Evolutionary conservation across 2,797 vertebrate genomes (phyloP).

Genomic region (Poecilia picta): DNA sequence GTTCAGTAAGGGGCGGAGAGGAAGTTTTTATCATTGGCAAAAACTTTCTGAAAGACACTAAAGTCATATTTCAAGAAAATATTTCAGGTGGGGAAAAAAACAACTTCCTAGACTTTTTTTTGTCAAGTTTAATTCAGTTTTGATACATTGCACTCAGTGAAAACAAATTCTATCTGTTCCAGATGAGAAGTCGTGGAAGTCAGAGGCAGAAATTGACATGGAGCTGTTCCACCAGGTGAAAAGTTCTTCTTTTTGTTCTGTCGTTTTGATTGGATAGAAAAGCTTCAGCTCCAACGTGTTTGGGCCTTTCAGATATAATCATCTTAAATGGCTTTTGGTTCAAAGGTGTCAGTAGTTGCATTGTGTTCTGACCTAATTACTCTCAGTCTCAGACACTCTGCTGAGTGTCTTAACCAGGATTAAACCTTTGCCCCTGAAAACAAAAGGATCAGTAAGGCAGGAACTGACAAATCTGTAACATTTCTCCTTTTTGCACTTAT

Average conservation of each 20-base stretch:
- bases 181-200: slow-evolving; percentile 98
- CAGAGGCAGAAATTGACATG: slow-evolving; percentile 99
- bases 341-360: slow-evolving; percentile 68
- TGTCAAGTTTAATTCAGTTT: background rate
- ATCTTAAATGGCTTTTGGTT: slow-evolving; percentile 66
- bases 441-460: slow-evolving; percentile 26
- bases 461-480: slow-evolving; percentile 11
- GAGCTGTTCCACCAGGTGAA: slow-evolving; percentile 99
- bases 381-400: slow-evolving; percentile 22
- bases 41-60: slow-evolving; percentile 99
- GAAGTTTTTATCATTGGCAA: slow-evolving; percentile 99
- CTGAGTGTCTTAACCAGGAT: slow-evolving; percentile 55
- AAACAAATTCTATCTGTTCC: slow-evolving; percentile 37
- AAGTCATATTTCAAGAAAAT: slow-evolving; percentile 98
- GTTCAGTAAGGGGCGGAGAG: slow-evolving; percentile 92
- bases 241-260: slow-evolving; percentile 14
- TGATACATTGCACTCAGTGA: background rate
- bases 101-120: background rate
- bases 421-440: slow-evolving; percentile 53
- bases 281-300: slow-evolving; percentile 53
- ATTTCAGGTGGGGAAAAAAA: slow-evolving; percentile 82
- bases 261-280: slow-evolving; percentile 40
- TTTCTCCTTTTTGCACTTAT: background rate
- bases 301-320: slow-evolving; percentile 67
- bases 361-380: slow-evolving; percentile 76